These are phyloP conservation scores for Microchirus variegatus DNA, from an alignment of 2,797 vertebrate genomes.

Conservation along the genomic window DNA sequence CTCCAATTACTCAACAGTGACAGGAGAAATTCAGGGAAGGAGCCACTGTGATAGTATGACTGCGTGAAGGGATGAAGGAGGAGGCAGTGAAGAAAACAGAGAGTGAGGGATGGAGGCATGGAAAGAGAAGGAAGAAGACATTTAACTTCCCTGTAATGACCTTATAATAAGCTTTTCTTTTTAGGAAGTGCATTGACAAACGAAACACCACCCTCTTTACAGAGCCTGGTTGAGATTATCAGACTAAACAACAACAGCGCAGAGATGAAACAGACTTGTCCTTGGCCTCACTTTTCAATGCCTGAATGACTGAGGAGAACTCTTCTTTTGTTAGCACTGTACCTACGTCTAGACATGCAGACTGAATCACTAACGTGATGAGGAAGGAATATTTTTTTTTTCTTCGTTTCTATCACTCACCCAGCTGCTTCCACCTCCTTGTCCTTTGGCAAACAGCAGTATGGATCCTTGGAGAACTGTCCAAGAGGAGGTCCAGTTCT, in stretches of 20 bases:
- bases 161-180: no score
- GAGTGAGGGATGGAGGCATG: no score
- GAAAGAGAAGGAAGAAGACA: constrained; percentile 26
- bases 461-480: constrained; percentile 89
- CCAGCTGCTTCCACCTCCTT: constrained; percentile 92
- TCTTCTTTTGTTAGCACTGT: background rate
- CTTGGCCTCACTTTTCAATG: background rate
- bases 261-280: background rate
- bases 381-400: background rate
- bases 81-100: no score
- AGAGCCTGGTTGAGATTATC: no score
- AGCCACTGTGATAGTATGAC: no score
- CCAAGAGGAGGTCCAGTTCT: constrained; percentile 96
- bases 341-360: background rate
- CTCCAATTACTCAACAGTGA: no score
- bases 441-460: constrained; percentile 90
- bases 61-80: no score
- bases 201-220: no score
- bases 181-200: no score
- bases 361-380: background rate
- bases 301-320: background rate
- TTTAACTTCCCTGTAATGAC: background rate
- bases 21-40: no score
- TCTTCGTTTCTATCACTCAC: constrained; percentile 76
- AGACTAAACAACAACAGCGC: background rate